Conservation (phyloP, 1,140 invertebrate species). For the Drosophila nigrodunni region DNA sequence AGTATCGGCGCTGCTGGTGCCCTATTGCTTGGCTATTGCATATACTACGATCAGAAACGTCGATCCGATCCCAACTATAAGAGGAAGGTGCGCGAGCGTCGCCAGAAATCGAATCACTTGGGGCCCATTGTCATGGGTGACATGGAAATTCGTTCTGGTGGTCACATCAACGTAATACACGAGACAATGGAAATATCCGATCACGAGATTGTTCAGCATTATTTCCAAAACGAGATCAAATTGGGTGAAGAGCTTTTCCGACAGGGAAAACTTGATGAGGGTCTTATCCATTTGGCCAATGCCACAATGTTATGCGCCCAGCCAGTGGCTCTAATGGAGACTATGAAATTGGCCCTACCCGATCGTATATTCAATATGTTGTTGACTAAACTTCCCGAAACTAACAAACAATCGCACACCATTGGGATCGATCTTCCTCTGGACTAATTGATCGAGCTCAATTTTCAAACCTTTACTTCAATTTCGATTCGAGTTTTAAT, state of each 20-base stretch:
- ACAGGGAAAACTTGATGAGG: slow-evolving; percentile 25
- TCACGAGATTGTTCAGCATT: slow-evolving; percentile 30
- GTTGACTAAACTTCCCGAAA: slow-evolving; percentile 22
- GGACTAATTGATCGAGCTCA: neutral
- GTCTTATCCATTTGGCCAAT: slow-evolving; percentile 41
- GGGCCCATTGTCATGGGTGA: neutral
- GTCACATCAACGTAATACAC: neutral
- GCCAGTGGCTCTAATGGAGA: slow-evolving; percentile 21
- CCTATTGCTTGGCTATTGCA: slow-evolving; percentile 13
- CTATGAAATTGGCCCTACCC: slow-evolving; percentile 28
- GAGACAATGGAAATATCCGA: slow-evolving; percentile 2
- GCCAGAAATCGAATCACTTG: slow-evolving; percentile 4
- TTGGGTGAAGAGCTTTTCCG: slow-evolving; percentile 28
- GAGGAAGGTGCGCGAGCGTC: slow-evolving; percentile 33
- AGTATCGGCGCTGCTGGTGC: slow-evolving; percentile 22
- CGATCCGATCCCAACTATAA: neutral
- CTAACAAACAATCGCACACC: neutral
- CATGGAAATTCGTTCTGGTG: neutral
- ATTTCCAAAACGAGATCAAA: slow-evolving; percentile 40
- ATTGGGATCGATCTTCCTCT: slow-evolving; percentile 8
- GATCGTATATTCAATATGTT: slow-evolving; percentile 22
- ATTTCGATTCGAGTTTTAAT: neutral
- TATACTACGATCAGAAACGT: neutral
- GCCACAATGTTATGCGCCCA: slow-evolving; percentile 42
- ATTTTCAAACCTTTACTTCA: neutral